A percentile compares a stretch with the other conserved stretches of the same genome.
These are phyloP conservation scores for Agriopis leucophaearia DNA, from an alignment of 2,888 invertebrate genomes.

Conservation along the genomic window DNA sequence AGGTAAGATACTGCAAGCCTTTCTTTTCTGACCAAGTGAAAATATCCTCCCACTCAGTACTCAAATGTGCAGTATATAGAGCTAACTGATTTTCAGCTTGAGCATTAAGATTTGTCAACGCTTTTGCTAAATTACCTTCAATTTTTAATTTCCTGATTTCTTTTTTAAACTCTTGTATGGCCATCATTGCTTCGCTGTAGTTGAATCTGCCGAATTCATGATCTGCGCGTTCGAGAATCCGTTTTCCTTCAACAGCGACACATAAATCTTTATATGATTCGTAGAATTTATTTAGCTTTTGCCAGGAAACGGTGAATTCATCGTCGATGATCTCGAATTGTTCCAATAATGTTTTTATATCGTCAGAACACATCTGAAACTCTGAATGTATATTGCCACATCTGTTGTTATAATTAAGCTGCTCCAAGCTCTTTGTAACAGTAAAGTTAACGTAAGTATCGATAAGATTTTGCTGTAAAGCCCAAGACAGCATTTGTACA, in stretches of 20 bases:
- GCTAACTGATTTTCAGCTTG: conserved; percentile 76
- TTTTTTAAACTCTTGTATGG: conserved; percentile 62
- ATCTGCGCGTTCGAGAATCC: conserved; percentile 69
- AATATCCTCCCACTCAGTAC: conserved; percentile 79
- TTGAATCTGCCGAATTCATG: conserved; percentile 73
- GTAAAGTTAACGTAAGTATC: conserved; percentile 73
- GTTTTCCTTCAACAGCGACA: conserved; percentile 67
- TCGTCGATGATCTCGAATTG: conserved; percentile 61
- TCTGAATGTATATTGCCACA: conserved; percentile 68
- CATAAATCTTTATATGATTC: conserved; percentile 65
- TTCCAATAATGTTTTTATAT: conserved; percentile 56
- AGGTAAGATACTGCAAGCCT: conserved; percentile 68
- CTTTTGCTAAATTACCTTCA: conserved; percentile 67
- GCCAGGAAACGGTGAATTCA: conserved; percentile 62
- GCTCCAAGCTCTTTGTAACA: conserved; percentile 75
- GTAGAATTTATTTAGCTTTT: conserved; percentile 63
- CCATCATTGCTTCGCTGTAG: conserved; percentile 70
- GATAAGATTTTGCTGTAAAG: conserved; percentile 74
- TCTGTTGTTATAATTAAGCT: conserved; percentile 74
- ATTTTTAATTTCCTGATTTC: conserved; percentile 64
- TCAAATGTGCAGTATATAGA: conserved; percentile 73
- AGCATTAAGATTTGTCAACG: conserved; percentile 63
- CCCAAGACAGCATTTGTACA: conserved; percentile 74
- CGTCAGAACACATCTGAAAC: conserved; percentile 56
- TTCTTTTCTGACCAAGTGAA: conserved; percentile 76